Percentiles rank a stretch among this genome's conserved stretches.
Conservation (phyloP, 2,888 invertebrate species). For the Patella depressa region DNA sequence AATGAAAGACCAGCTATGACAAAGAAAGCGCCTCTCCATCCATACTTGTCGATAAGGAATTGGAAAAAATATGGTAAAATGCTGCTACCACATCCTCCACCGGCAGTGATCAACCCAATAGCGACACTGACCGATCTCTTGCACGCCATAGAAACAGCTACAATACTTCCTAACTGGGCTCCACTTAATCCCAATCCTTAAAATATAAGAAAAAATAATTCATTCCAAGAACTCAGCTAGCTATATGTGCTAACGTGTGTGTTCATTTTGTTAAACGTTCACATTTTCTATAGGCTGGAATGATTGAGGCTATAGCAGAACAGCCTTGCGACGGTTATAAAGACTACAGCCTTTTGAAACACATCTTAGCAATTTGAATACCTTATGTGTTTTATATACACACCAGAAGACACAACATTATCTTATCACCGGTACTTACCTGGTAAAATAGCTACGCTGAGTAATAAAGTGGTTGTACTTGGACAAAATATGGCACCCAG, state of each 20-base stretch:
- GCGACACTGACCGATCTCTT: background rate
- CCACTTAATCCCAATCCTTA: background rate
- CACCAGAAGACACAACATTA: no score
- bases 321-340: no score
- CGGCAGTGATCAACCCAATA: background rate
- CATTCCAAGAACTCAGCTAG: no score
- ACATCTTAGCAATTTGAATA: no score
- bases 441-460: background rate
- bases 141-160: background rate
- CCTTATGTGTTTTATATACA: no score
- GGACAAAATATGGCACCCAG: background rate
- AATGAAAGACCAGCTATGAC: background rate
- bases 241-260: no score
- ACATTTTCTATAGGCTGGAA: no score
- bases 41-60: background rate
- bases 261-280: no score
- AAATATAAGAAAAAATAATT: background rate
- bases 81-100: background rate
- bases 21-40: background rate
- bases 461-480: background rate
- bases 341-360: no score
- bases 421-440: background rate
- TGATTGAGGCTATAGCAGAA: no score
- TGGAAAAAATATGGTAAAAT: background rate
- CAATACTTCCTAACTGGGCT: background rate